phyloP scores from a whole-genome alignment of 2,113 vertebrate genomes.

The Corydoras maculifer region DNA sequence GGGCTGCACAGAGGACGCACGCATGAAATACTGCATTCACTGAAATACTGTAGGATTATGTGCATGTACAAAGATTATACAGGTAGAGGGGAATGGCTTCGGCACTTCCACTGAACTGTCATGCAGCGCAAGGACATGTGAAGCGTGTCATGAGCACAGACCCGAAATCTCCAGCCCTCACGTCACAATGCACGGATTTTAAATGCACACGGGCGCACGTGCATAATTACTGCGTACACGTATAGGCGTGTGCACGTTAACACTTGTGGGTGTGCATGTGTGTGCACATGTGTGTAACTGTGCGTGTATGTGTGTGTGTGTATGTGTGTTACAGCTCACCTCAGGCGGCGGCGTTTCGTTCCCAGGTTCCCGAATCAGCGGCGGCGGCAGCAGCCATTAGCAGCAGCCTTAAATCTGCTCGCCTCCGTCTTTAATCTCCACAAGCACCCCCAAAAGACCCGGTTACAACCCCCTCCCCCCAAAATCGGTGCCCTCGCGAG shows the following conservation, averaged over 20 bases:
- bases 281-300: neutral
- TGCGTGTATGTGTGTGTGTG: neutral
- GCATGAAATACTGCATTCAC: too few relatives aligned
- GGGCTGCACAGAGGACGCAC: too few relatives aligned
- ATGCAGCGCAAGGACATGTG: too few relatives aligned
- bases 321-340: slow-evolving; percentile 1
- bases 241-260: neutral
- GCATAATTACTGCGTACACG: neutral
- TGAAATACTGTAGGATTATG: too few relatives aligned
- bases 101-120: too few relatives aligned
- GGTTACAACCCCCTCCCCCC: slow-evolving; percentile 17
- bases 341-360: slow-evolving; percentile 25
- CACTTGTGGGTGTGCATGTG: neutral
- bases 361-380: slow-evolving; percentile 21
- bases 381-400: slow-evolving; percentile 19
- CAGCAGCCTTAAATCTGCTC: slow-evolving; percentile 10
- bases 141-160: too few relatives aligned
- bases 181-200: too few relatives aligned
- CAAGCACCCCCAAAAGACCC: slow-evolving; percentile 7
- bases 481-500: neutral
- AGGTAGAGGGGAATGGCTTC: too few relatives aligned
- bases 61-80: too few relatives aligned
- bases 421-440: slow-evolving; percentile 13
- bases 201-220: neutral
- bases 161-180: too few relatives aligned